phyloP scores from a whole-genome alignment of 2,113 vertebrate genomes.

The Sturnus vulgaris region DNA sequence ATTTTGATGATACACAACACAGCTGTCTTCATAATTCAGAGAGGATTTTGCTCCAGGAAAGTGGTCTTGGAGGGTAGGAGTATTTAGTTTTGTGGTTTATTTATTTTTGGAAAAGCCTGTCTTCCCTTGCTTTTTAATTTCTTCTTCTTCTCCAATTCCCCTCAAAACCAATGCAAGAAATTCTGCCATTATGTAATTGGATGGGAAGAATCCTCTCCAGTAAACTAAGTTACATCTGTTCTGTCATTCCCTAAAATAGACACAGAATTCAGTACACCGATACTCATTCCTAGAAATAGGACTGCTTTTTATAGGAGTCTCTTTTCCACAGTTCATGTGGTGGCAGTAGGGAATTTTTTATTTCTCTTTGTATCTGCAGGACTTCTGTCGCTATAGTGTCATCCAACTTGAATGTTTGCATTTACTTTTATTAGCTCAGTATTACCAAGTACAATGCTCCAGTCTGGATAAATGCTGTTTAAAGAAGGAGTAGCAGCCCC shows the following conservation, averaged over 20 bases:
- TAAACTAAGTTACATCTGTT: not conserved
- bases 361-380: not conserved
- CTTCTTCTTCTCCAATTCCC: not conserved
- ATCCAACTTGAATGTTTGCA: not conserved
- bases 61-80: fast-evolving
- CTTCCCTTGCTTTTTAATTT: not conserved
- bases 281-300: not conserved
- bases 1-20: not conserved
- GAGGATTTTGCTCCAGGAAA: not conserved
- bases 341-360: not conserved
- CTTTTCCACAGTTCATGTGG: not conserved
- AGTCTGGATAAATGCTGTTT: not conserved
- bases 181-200: not conserved
- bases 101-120: not conserved
- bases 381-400: not conserved
- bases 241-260: not conserved
- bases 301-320: not conserved
- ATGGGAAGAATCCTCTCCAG: not conserved
- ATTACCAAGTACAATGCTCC: not conserved
- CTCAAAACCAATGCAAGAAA: not conserved
- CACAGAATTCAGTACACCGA: not conserved
- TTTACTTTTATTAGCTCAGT: not conserved
- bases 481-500: not conserved
- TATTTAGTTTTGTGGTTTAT: not conserved
- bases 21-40: not conserved